Evolutionary conservation across 92 coral and sea anemone species (phyloP), one percentile per base, ranked within the genome.

Genomic region (Palythoa grandiflora): DNA sequence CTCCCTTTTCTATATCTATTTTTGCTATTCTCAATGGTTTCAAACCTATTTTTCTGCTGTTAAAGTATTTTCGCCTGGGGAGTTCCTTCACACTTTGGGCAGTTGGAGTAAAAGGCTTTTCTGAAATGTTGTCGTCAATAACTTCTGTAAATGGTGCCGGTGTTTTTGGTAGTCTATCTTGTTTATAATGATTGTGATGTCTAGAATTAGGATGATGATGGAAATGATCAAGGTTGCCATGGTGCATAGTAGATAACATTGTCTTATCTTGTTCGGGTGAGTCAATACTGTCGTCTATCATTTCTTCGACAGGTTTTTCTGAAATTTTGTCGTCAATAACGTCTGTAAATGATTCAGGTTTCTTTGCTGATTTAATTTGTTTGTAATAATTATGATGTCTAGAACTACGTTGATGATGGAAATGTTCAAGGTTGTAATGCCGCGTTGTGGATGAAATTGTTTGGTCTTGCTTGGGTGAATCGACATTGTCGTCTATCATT

Each of bases 101-200:
- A 2, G 77, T 75, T 48, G 88, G 57, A 63, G 73, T 84, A 35
- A 59, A 17, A 38, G 79, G 36, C 13, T n/a, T 75, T 19, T 85
- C 81, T 14, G 89, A 28, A 44, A 60, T 5, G 9, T 38, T 38
- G 2, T 89, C 79, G n/a, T 68, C 88, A 76, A 63, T 61, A 68
- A 48, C 20, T 36, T 52, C 86, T 65, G 77, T 80, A 76, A 75
- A 72, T 61, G 80, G 51, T 61, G 75, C 54, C 14, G 55, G 79
- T 40, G 68, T 11, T 28, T 59, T 85, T 84, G 20, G 12, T 20
- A 3, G 17, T 38, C 51, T 21, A 10, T 21, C 36, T 9, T 28
- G 51, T 63, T 44, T 76, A 20, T 40, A 20, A 1, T 68, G 61
- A 19, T 6, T 52, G 70, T 9, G n/a, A 20, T 48, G 35, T 5